Conservation (phyloP, 2,888 invertebrate species). For the Lagria hirta region DNA sequence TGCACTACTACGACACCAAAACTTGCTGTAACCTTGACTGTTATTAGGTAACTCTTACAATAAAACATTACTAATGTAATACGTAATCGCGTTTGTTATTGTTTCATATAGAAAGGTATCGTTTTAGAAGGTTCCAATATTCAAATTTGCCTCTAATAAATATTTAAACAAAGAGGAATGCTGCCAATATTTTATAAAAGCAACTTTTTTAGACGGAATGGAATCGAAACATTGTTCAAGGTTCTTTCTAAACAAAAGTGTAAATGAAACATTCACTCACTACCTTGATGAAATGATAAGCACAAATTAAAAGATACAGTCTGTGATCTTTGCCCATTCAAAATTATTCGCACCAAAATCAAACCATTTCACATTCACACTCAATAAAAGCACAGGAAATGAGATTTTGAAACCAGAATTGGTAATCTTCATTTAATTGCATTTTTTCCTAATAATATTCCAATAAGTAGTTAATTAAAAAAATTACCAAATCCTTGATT, state of each 20-base stretch:
- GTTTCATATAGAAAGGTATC: constrained; percentile 39
- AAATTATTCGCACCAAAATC: no score
- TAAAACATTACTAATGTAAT: constrained; percentile 41
- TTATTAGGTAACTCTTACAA: constrained; percentile 43
- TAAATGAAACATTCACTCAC: constrained; percentile 43
- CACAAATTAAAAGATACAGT: constrained; percentile 33
- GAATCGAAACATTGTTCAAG: constrained; percentile 41
- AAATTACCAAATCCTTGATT: no score
- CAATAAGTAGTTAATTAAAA: no score
- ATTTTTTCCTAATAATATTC: no score
- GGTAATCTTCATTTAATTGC: no score
- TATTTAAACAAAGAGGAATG: constrained; percentile 42
- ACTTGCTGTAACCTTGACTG: constrained; percentile 42
- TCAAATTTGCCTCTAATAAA: constrained; percentile 38
- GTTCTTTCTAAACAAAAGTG: constrained; percentile 44
- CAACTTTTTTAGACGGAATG: constrained; percentile 35
- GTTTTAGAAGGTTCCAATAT: constrained; percentile 39
- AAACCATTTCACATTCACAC: no score
- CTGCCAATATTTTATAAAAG: constrained; percentile 40
- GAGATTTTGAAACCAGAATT: no score
- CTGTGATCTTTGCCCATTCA: no score
- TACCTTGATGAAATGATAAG: constrained; percentile 43
- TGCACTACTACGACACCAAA: constrained; percentile 41
- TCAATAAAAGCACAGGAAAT: no score
- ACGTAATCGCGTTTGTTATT: constrained; percentile 40